phyloP scores from a whole-genome alignment of 1,140 invertebrate species.

The Aradophagus sp. region DNA sequence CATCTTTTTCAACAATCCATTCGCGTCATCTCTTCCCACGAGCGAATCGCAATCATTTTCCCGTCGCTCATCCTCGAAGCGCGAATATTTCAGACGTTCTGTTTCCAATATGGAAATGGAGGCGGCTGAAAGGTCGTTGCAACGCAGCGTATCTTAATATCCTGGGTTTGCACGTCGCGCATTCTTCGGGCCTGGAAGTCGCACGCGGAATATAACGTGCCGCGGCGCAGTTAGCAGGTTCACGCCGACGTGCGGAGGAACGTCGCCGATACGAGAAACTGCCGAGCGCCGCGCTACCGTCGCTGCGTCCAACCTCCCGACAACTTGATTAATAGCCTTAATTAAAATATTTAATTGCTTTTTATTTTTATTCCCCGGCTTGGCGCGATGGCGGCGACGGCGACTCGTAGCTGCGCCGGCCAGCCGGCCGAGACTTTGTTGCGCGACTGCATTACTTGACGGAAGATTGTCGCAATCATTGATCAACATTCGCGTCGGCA shows the following conservation, averaged over 20 bases:
- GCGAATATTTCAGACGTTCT: conserved; percentile 44
- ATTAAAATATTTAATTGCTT: conserved; percentile 75
- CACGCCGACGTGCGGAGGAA: conserved; percentile 34
- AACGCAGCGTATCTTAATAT: conserved; percentile 54
- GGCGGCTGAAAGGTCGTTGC: conserved; percentile 46
- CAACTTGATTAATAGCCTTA: conserved; percentile 74
- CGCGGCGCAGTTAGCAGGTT: conserved; percentile 50
- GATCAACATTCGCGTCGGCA: too few species aligned
- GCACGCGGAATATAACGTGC: conserved; percentile 57
- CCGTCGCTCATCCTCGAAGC: conserved; percentile 31
- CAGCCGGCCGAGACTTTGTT: conserved; percentile 20
- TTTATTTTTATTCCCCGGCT: conserved; percentile 70
- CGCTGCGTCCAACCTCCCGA: conserved; percentile 68
- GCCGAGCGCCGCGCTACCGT: conserved; percentile 65
- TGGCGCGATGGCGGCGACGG: conserved; percentile 31
- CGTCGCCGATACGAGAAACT: conserved; percentile 63
- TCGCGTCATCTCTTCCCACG: too few species aligned
- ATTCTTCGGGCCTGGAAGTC: conserved; percentile 46
- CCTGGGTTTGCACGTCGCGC: conserved; percentile 49
- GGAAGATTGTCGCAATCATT: too few species aligned
- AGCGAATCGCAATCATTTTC: too few species aligned
- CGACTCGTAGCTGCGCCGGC: conserved; percentile 54
- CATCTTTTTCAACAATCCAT: too few species aligned
- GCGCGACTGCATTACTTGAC: too few species aligned
- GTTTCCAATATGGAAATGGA: conserved; percentile 54